Evolutionary conservation across 2,113 vertebrate genomes (phyloP).

Genomic region (Tupaia chinensis): DNA sequence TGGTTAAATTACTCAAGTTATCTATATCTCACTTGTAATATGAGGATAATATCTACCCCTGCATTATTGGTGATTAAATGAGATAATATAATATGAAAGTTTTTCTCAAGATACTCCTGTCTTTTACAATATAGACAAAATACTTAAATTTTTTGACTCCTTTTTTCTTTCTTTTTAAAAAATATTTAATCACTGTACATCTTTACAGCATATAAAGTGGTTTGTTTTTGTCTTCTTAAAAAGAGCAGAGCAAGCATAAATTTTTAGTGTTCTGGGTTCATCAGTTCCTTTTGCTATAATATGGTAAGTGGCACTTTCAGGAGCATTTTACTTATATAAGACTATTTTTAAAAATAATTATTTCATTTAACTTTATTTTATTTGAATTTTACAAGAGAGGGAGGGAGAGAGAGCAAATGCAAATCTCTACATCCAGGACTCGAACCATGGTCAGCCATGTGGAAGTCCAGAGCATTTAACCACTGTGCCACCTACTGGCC

Average conservation of each 20-base stretch:
- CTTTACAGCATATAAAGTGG: no score
- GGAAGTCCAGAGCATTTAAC: no score
- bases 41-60: neutral
- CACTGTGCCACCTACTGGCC: no score
- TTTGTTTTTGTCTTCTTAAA: neutral
- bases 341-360: no score
- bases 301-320: neutral
- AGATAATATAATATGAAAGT: slow-evolving; percentile 11
- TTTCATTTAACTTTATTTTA: no score
- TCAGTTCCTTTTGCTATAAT: neutral
- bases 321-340: neutral
- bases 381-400: no score
- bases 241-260: neutral
- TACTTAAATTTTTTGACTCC: no score
- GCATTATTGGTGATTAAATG: neutral
- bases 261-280: neutral
- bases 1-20: neutral
- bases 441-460: no score
- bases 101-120: neutral
- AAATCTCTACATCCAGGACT: no score
- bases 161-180: no score
- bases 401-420: no score
- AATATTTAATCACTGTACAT: no score
- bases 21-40: slow-evolving; percentile 27
- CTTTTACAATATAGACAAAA: neutral